A percentile compares a stretch with the other conserved stretches of the same genome.
Conservation (phyloP, 2,888 invertebrate genomes). For the Pollenia amentaria region DNA sequence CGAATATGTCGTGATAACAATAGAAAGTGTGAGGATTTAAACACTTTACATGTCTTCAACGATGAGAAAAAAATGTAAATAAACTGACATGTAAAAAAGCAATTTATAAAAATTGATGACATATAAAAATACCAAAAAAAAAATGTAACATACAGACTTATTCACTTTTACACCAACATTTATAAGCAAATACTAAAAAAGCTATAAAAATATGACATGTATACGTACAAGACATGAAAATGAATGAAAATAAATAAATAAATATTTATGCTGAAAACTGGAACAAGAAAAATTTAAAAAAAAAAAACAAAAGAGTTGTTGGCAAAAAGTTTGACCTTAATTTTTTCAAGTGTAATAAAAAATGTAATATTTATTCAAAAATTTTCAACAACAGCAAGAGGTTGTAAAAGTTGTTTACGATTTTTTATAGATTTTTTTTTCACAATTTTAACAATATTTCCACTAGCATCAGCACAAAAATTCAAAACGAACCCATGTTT, state of each 20-base stretch:
- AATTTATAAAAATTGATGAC: conserved; percentile 68
- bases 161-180: not conserved
- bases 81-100: conserved; percentile 54
- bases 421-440: conserved; percentile 37
- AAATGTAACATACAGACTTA: not conserved
- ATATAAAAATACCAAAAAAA: conserved; percentile 33
- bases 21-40: not conserved
- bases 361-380: conserved; percentile 41
- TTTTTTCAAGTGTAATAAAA: conserved; percentile 69
- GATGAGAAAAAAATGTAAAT: not conserved
- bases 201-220: conserved; percentile 12
- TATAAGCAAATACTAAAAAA: conserved; percentile 20
- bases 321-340: conserved; percentile 70
- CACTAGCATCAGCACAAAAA: conserved; percentile 49
- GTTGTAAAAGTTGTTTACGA: conserved; percentile 60
- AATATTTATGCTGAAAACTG: conserved; percentile 38
- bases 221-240: conserved; percentile 19
- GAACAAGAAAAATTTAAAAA: conserved; percentile 32
- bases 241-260: conserved; percentile 20
- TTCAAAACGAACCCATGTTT: not conserved
- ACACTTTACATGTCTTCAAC: not conserved
- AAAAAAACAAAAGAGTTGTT: conserved; percentile 52
- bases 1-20: not conserved
- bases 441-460: conserved; percentile 40
- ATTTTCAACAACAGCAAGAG: conserved; percentile 43